Evolutionary conservation across 2,888 invertebrate species (phyloP).

Genomic region (Mesochorus sp.): DNA sequence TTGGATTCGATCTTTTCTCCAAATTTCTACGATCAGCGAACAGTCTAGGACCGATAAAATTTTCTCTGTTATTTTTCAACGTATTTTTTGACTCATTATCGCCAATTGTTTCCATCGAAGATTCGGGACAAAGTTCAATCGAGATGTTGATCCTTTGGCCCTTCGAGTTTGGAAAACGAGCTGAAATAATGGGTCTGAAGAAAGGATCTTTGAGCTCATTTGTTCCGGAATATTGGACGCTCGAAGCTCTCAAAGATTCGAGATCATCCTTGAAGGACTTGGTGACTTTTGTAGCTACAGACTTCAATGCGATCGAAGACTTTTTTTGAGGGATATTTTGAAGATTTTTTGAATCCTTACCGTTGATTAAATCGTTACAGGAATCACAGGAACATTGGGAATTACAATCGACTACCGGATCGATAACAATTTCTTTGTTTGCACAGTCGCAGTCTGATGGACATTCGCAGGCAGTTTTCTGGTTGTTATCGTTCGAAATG

Average conservation of each 20-base stretch:
- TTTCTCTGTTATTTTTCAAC: neutral
- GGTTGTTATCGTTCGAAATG: neutral
- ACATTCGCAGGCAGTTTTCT: constrained; percentile 29
- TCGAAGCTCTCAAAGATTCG: neutral
- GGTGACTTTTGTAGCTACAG: constrained; percentile 28
- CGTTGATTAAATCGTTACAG: neutral
- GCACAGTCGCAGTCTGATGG: constrained; percentile 36
- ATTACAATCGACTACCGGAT: constrained; percentile 13
- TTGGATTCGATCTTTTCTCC: neutral
- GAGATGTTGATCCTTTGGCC: constrained; percentile 55
- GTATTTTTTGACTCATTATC: neutral
- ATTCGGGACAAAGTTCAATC: constrained; percentile 44
- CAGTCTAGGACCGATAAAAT: too few relatives aligned
- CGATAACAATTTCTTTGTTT: constrained; percentile 25
- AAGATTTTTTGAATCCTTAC: too few relatives aligned
- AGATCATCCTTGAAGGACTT: neutral
- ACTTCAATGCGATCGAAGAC: constrained; percentile 14
- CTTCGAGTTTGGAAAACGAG: constrained; percentile 23
- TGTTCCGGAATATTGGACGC: neutral
- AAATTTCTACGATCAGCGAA: constrained; percentile 18
- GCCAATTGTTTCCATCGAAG: neutral
- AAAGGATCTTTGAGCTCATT: neutral
- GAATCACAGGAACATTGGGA: constrained; percentile 36
- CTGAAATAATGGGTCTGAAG: constrained; percentile 7
- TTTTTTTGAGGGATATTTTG: neutral